Base-by-base conservation (phyloP, 2,888 invertebrate species). In the Scaptomyza reducta region DNA sequence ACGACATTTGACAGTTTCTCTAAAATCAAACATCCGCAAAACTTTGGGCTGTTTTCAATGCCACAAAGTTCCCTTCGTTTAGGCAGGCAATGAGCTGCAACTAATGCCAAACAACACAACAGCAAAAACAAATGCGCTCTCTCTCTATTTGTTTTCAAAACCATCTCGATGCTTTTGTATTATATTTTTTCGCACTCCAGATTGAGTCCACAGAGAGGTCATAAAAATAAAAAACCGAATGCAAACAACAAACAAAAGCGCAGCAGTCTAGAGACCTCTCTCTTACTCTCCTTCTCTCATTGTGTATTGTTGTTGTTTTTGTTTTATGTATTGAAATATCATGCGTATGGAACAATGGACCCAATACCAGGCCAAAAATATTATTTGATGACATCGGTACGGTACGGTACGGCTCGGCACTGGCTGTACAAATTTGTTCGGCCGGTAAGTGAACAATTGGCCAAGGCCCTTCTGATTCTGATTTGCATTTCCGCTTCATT, bases 221-320 rank as follows among this genome's bases (percentile, higher is more conserved):
- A 44, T 31, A 14, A 38, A 22, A 22, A 22, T 3, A 38, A 62
- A 65, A 59, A 75, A 59, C 6, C 50, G 56, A 76, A 74, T 74
- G 74, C 61, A 78, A 69, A 81, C 84, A 69, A 81, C 84, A 83
- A 87, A 87, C 87, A 87, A 83, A 83, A 83, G 82, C 82, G 87
- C 82, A 83, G 87, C 82, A 70, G 80, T 57, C 35, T 42, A 42
- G 9, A 16, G 27, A 47, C 31, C 22, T 35, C 40, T 46, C 13
- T 14, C 13, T 44, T 22, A 18, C 41, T 33, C 18, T 14, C 6
- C 9, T 10, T 38, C 45, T 16, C 11, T 10, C 25, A 27, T 16
- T 16, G 14, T 11, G 14, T 11, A 46, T 33, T 18, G 13, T 14
- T 13, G 25, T 50, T 38, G 50, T 38, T 50, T 35, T 50, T 51